A percentile compares a stretch with the other conserved stretches of the same genome.
Evolutionary conservation across 2,888 invertebrate species (phyloP).

Genomic region (Brachynemurus nebulosus): DNA sequence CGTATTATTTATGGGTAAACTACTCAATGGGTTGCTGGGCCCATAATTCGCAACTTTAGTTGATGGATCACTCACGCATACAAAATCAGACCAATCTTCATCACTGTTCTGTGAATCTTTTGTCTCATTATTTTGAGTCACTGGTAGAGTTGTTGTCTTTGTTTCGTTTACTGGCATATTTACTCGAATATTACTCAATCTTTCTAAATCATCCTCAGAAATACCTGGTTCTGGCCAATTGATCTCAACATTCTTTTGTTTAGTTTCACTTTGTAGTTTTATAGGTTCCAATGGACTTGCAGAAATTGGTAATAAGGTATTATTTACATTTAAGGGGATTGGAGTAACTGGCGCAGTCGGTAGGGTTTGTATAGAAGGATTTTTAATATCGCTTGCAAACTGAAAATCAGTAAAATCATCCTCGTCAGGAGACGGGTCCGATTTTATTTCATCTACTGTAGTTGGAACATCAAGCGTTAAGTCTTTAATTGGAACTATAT

Average conservation of each 20-base stretch:
- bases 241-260: slow-evolving; percentile 33
- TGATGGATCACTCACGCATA: slow-evolving; percentile 29
- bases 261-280: slow-evolving; percentile 20
- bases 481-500: too few relatives aligned
- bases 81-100: slow-evolving; percentile 48
- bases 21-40: not conserved
- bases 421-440: slow-evolving; percentile 19
- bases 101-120: slow-evolving; percentile 29
- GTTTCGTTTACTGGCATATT: not conserved
- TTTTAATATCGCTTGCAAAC: too few relatives aligned
- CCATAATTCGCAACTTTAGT: too few relatives aligned
- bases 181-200: slow-evolving; percentile 22
- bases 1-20: not conserved
- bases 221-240: slow-evolving; percentile 49
- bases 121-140: not conserved
- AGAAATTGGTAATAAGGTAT: slow-evolving; percentile 3
- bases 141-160: not conserved
- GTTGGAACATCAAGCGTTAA: not conserved
- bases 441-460: not conserved
- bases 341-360: slow-evolving; percentile 11
- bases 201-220: slow-evolving; percentile 27
- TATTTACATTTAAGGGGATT: not conserved
- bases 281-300: slow-evolving; percentile 22
- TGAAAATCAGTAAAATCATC: slow-evolving; percentile 33
- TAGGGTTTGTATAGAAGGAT: too few relatives aligned